Evolutionary conservation across 2,113 vertebrate species (phyloP).

Genomic region (Sardina pilchardus): DNA sequence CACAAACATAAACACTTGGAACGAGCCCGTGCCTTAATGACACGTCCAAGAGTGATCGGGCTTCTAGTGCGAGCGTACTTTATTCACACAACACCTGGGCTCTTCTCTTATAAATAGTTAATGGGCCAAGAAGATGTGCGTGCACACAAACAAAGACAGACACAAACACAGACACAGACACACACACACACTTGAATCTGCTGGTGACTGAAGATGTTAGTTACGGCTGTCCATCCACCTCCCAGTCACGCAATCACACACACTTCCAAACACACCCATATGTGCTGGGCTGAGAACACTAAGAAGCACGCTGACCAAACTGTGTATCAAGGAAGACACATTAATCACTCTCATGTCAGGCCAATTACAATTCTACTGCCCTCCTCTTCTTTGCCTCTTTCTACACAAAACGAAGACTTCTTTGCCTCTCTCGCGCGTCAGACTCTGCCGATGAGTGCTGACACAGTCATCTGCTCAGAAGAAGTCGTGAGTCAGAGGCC

Average conservation of each 20-base stretch:
- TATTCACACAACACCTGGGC: neutral
- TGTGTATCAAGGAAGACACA: too few relatives aligned
- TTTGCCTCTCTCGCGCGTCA: too few relatives aligned
- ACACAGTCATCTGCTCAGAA: neutral
- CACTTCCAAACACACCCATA: neutral
- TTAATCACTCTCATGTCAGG: too few relatives aligned
- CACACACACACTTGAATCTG: neutral
- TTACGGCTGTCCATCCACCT: neutral
- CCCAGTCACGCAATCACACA: neutral
- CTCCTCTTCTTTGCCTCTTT: neutral
- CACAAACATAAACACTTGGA: neutral
- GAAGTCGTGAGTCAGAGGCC: neutral
- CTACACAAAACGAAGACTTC: neutral
- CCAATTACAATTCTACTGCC: neutral
- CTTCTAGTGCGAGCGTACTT: neutral
- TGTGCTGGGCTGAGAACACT: too few relatives aligned
- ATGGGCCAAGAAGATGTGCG: neutral
- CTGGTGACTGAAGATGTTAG: neutral
- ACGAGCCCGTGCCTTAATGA: neutral
- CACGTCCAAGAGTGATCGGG: neutral
- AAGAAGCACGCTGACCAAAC: too few relatives aligned
- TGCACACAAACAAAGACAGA: neutral
- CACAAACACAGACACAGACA: constrained; percentile 11
- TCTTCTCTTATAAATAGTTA: neutral
- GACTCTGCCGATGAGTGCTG: neutral